Evolutionary conservation across 2,113 vertebrate species (phyloP).

Genomic region (Malaclemys terrapin): DNA sequence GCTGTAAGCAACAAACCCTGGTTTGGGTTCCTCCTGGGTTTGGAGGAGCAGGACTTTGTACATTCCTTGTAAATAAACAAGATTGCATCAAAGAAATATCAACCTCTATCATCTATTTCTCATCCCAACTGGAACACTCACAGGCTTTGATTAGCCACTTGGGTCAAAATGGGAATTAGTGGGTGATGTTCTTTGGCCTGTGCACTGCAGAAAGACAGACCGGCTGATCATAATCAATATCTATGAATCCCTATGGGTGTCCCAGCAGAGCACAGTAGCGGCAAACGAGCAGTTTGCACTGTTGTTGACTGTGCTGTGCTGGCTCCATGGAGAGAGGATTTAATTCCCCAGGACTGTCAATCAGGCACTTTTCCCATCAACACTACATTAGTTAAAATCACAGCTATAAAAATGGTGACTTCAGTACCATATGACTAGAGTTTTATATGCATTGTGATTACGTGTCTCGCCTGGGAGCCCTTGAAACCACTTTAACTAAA

Average conservation of each 20-base stretch:
- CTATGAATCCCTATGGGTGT: background rate
- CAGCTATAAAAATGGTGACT: background rate
- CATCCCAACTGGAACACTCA: background rate
- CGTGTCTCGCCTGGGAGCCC: background rate
- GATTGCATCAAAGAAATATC: background rate
- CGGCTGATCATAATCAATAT: background rate
- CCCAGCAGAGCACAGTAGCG: background rate
- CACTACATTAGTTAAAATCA: background rate
- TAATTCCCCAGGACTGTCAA: background rate
- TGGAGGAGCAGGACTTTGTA: too few species aligned
- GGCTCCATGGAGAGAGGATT: background rate
- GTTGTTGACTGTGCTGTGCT: background rate
- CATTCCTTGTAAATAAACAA: background rate
- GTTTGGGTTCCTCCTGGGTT: too few species aligned
- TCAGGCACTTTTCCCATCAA: background rate
- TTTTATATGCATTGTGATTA: background rate
- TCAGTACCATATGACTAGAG: fast-evolving
- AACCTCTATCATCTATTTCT: background rate
- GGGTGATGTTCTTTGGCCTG: background rate
- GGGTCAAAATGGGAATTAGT: background rate
- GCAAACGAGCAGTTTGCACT: background rate
- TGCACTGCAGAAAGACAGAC: background rate
- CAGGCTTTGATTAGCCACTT: background rate
- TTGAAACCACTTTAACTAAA: background rate
- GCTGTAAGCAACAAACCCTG: too few species aligned